Evolutionary conservation across 2,888 invertebrate species (phyloP), one percentile per base, ranked within the genome.

Genomic region (Drosophila borborema): DNA sequence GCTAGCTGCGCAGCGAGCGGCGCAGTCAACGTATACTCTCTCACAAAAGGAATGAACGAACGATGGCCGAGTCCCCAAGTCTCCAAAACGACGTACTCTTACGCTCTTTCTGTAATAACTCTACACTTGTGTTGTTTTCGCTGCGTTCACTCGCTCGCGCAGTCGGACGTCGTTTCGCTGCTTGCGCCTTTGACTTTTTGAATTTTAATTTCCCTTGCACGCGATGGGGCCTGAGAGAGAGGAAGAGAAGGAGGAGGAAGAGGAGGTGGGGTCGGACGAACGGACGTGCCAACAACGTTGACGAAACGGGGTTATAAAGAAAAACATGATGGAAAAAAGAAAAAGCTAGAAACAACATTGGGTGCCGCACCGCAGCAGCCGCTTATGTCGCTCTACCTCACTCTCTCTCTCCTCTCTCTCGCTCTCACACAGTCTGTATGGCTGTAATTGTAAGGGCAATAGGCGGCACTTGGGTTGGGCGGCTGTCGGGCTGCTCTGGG

Each of bases 251-350:
- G 6, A 20, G 43, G 31, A 51, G 38, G 51, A 59, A 68, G 70
- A 64, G 70, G 55, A 46, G 34, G 18, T 23, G 46, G 59, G 55
- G 41, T 53, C 65, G 72, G 74, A 69, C 74, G 53, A 58, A 72
- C 76, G 81, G 82, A 80, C 82, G 76, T 72, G 71, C 81, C 81
- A 81, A 58, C 72, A 81, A 65, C 82, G 78, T 82, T 82, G 81
- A 82, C 83, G 88, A 85, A 86, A 89, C 87, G 86, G 89, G 86
- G 86, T 86, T 86, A 87, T 86, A 86, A 87, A 82, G 83, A 89
- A 86, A 88, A 86, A 88, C 89, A 82, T 72, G 86, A 84, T 86
- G 81, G 81, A 81, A 80, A 77, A 79, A 79, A 78, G 80, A 82
- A 84, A 85, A 88, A 85, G 85, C 88, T 85, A 88, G 85, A 86